Percentiles rank a stretch among this genome's conserved stretches.
These are phyloP conservation scores for Stegodyphus dumicola DNA, from an alignment of 1,140 invertebrate species.

Conservation along the genomic window DNA sequence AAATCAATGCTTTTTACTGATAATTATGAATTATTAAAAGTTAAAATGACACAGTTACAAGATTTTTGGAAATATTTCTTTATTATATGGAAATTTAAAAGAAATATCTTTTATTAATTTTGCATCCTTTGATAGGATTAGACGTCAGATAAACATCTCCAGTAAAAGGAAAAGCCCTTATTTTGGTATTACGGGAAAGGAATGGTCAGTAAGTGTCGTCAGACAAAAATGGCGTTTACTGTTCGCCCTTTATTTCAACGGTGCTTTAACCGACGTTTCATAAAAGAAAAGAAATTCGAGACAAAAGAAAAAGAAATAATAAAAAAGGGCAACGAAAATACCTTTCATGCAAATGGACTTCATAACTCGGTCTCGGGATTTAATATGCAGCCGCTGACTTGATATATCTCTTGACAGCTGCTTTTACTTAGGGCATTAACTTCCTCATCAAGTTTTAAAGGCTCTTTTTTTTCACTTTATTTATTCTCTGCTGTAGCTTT, in stretches of 20 bases:
- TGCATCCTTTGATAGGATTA: too few relatives aligned
- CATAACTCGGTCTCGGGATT: constrained; percentile 53
- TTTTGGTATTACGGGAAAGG: too few relatives aligned
- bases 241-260: background rate
- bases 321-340: constrained; percentile 32
- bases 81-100: too few relatives aligned
- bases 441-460: constrained; percentile 60
- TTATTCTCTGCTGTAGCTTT: constrained; percentile 10
- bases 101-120: too few relatives aligned
- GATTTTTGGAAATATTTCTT: too few relatives aligned
- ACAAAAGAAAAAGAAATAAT: constrained; percentile 16
- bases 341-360: constrained; percentile 56
- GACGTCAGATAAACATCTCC: too few relatives aligned
- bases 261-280: background rate
- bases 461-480: constrained; percentile 26
- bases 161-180: too few relatives aligned
- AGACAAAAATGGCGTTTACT: too few relatives aligned
- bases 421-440: constrained; percentile 59
- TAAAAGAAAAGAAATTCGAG: constrained; percentile 47
- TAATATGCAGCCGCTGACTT: constrained; percentile 56
- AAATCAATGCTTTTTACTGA: too few relatives aligned
- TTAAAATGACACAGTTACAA: too few relatives aligned
- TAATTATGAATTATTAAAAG: too few relatives aligned
- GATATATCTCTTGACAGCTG: constrained; percentile 59
- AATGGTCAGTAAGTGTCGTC: too few relatives aligned